Evolutionary conservation across 1,140 invertebrate species (phyloP), one percentile per base, ranked within the genome.

Genomic region (Drosophila tani): DNA sequence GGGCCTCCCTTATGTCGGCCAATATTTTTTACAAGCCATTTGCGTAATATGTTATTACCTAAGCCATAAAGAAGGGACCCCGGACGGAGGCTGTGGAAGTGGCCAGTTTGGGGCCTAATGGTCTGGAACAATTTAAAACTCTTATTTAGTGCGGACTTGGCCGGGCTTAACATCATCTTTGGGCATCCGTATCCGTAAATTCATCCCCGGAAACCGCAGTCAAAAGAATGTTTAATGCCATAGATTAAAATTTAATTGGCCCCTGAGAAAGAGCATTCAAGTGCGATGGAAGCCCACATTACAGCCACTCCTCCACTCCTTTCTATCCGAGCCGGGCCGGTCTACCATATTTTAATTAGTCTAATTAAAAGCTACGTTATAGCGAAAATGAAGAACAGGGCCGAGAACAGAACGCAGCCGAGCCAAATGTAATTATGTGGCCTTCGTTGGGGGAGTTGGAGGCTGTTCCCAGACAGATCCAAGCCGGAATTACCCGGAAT

Each of bases 1-100:
- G 15, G 29, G 24, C 17, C 38, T 35, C 47, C 59, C 55, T 41
- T 60, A 51, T 45, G 65, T 27, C n/a, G 51, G 29, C 64, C 75
- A 78, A 77, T 78, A 78, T 78, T 69, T 68, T 78, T 78, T 76
- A 78, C 75, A 78, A 77, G 49, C 75, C 75, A 79, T 79, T 79
- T 79, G 75, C 75, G 75, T 79, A 79, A 79, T 79, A 79, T 70
- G 75, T 79, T 79, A 79, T 79, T 79, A 79, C 75, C 66, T 62
- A 63, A 79, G 75, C 66, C 75, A 63, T 79, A 79, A 79, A 79
- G 75, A 70, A 78, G 49, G 40, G 65, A 57, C 45, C 50, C 41
- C 46, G 71, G 46, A 65, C 29, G 50, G 50, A 27, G 21, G 12
- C 27, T 40, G 53, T n/a, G 24, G 62, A 24, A 43, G 47, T 17